Base-by-base conservation (phyloP, 92 coral and sea anemone genomes). In the Phenganax subtilis region DNA sequence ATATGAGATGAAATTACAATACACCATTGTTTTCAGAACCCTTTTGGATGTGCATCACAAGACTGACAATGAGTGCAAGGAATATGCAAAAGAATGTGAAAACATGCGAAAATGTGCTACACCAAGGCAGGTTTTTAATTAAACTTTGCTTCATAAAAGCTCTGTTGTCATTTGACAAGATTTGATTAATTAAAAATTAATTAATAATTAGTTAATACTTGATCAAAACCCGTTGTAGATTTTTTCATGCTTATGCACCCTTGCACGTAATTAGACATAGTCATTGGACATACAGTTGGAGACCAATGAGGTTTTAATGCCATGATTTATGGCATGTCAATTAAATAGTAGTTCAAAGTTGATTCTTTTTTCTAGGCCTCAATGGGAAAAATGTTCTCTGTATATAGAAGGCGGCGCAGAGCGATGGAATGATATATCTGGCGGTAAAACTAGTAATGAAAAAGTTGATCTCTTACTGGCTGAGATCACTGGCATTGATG, bases 71-170 rank as follows among this genome's bases (percentile, higher is more conserved):
- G 96, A 96, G 74, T 84, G 99, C 75, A 97, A 96, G 74, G 97
- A 96, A 75, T 88, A 90, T 66, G 90, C 91, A 2, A 87, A 87
- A 7, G 99, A 96, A 52, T 86, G 90, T 55, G 99, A 96, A 54
- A 92, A 90, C 84, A 96, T 96, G 99, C 87, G 97, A 83, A 88
- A 97, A 72, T 92, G 99, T 57, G 99, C 97, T 31, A 96, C 99
- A 6, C 99, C 99, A 31, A 90, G 99, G 99, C 92, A 81, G 86
- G 86, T 6, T 31, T 51, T 14, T 11, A 54, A 65, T 28, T 4
- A 11, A 11, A 17, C 1, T 10, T 11, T 11, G 27, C 10, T 17
- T 12, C 71, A 17, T 65, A 15, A 65, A 59, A 59, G 25, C 10
- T 11, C 27, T 11, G 9, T 44, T 17, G 25, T 11, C 11, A 65